Evolutionary conservation across 2,888 invertebrate genomes (phyloP).

Genomic region (Danaus chrysippus): DNA sequence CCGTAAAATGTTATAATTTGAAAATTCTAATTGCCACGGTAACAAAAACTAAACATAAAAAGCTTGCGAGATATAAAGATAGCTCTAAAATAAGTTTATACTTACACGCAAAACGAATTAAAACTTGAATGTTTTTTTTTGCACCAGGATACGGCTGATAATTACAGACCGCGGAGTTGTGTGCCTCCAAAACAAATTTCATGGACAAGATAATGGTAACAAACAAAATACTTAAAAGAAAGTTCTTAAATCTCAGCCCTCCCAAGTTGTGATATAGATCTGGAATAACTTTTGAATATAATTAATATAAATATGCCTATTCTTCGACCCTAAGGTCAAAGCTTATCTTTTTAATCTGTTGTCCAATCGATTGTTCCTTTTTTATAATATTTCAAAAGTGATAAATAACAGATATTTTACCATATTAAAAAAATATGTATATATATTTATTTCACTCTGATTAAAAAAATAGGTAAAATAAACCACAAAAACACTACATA

Average conservation of each 20-base stretch:
- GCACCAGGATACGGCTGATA: background rate
- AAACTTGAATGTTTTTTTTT: slow-evolving; percentile 1
- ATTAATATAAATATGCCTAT: slow-evolving; percentile 16
- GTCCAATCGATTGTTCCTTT: background rate
- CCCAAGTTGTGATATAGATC: slow-evolving; percentile 28
- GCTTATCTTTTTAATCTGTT: slow-evolving; percentile 11
- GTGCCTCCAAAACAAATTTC: slow-evolving; percentile 16
- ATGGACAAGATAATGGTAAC: slow-evolving; percentile 24
- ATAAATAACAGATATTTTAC: background rate
- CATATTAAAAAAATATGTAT: too few relatives aligned
- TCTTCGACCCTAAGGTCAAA: slow-evolving; percentile 5
- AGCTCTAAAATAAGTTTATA: background rate
- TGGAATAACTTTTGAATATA: slow-evolving; percentile 21
- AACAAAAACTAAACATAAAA: background rate
- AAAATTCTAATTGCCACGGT: background rate
- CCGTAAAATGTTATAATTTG: background rate
- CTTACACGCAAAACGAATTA: slow-evolving; percentile 4
- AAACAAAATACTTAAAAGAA: slow-evolving; percentile 21
- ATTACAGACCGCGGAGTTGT: slow-evolving; percentile 7
- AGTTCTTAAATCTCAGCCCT: slow-evolving; percentile 21
- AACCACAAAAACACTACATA: too few relatives aligned
- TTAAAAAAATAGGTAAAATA: too few relatives aligned
- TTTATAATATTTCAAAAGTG: background rate
- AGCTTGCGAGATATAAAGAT: background rate
- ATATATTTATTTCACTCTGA: too few relatives aligned